A percentile compares a stretch with the other conserved stretches of the same genome.
Evolutionary conservation across 2,797 vertebrate species (phyloP).

Genomic region (Myotis vivesi): DNA sequence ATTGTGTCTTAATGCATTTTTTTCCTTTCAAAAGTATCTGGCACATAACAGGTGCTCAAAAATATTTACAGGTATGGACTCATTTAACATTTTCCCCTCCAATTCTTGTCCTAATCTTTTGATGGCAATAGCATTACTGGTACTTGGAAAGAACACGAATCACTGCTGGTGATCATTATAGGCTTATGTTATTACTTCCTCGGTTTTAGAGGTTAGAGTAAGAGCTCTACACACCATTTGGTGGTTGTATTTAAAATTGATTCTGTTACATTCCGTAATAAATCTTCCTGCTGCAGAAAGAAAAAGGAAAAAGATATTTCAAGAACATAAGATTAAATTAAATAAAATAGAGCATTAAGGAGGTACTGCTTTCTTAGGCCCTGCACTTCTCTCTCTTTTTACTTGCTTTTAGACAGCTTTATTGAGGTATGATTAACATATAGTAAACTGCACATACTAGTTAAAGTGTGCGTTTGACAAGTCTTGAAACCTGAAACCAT

Average conservation of each 20-base stretch:
- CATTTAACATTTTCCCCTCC: neutral
- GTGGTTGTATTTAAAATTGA: conserved; percentile 31
- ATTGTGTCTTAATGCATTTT: neutral
- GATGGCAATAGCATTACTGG: conserved; percentile 15
- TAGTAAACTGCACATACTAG: neutral
- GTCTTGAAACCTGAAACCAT: neutral
- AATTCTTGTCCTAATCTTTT: conserved; percentile 46
- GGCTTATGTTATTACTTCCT: conserved; percentile 60
- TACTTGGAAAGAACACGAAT: conserved; percentile 38
- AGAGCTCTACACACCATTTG: conserved; percentile 37
- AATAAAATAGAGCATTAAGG: neutral
- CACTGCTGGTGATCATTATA: conserved; percentile 45
- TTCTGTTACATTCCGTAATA: conserved; percentile 19
- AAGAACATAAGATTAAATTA: conserved; percentile 40
- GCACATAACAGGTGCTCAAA: neutral
- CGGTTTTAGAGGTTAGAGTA: conserved; percentile 22
- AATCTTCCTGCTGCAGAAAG: conserved; percentile 47
- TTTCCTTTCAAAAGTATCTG: conserved; percentile 19
- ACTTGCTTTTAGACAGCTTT: neutral
- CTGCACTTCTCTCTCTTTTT: neutral
- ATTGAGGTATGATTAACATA: neutral
- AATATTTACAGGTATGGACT: neutral
- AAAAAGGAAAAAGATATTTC: neutral
- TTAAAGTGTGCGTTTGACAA: neutral
- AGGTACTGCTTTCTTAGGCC: neutral